Base-by-base conservation (phyloP, 2,888 invertebrate species). In the Disparrhopalites patrizii region DNA sequence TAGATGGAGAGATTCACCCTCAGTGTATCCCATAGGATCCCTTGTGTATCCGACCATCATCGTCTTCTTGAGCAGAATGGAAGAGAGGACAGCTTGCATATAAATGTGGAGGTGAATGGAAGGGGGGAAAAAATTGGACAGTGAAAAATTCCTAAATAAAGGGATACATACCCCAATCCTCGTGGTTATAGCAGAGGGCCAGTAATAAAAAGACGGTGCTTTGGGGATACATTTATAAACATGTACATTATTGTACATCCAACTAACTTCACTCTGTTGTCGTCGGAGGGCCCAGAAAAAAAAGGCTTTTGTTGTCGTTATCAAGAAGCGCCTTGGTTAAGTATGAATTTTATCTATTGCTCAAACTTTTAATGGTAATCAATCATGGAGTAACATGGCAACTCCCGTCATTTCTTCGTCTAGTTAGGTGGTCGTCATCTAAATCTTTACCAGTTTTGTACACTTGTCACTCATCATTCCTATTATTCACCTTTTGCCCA, bases 391-490 rank as follows among this genome's bases (percentile, higher is more conserved):
- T 30, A 33, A 38, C 30, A 31, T 47, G 25, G 51, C 51, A 38
- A 36, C 51, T 62, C 51, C 54, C 33, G 54, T 63, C 56, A 55
- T 36, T 57, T 56, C 50, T 56, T 56, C 50, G 25, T 60, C 58
- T 52, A 64, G 64, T 61, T 68, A 65, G 65, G 65, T 68, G 65
- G 68, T 65, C 65, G 56, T 50, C 54, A 43, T 60, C 51, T 52
- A 36, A 57, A 47, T 47, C 47, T 54, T 55, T 57, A 57, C 47
- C 43, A 47, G 47, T 18, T 68, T 65, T 65, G 65, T 67, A 67
- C 30, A 36, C 62, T 63, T 71, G 71, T 71, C 71, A 71, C 66
- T 71, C 69, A 71, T 63, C 71, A 64, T 71, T 63, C 65, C 62
- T 63, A 67, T 65, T 67, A 67, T 65, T 68, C 50, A 61, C 61